These are phyloP conservation scores for Propithecus deckenii DNA, from an alignment of 2,797 vertebrate genomes.

Conservation along the genomic window DNA sequence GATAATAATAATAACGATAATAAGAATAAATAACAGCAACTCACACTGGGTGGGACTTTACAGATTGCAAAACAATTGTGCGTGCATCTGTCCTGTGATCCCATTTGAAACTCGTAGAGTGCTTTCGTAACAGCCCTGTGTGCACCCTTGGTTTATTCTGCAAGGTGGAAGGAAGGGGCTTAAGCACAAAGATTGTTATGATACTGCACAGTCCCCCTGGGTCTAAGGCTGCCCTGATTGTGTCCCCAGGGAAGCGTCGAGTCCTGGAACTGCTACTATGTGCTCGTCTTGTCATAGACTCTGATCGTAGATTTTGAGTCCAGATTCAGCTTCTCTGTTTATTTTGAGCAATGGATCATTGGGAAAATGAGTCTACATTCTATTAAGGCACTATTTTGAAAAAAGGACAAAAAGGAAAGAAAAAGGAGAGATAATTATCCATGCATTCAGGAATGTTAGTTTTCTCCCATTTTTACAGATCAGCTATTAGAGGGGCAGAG, in stretches of 20 bases:
- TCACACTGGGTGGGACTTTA: neutral
- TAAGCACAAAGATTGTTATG: too few relatives aligned
- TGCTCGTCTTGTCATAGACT: neutral
- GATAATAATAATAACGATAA: rapidly evolving
- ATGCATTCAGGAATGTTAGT: neutral
- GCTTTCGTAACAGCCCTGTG: neutral
- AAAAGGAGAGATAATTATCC: neutral
- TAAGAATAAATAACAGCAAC: too few relatives aligned
- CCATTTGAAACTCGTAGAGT: neutral
- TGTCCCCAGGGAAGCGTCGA: rapidly evolving
- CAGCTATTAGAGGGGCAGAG: neutral
- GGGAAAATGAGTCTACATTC: neutral
- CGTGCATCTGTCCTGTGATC: neutral
- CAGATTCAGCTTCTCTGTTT: neutral
- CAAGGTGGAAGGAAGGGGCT: neutral
- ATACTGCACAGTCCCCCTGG: neutral
- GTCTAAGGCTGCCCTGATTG: neutral
- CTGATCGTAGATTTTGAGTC: neutral
- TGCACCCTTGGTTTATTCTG: neutral
- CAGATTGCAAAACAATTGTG: neutral
- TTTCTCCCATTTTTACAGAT: neutral
- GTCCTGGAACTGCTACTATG: neutral
- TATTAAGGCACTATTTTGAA: neutral
- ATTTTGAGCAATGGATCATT: neutral
- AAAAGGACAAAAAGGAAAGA: neutral